A percentile compares a stretch with the other conserved stretches of the same genome.
Evolutionary conservation across 2,888 invertebrate species (phyloP).

Genomic region (Crocallis elinguaria): DNA sequence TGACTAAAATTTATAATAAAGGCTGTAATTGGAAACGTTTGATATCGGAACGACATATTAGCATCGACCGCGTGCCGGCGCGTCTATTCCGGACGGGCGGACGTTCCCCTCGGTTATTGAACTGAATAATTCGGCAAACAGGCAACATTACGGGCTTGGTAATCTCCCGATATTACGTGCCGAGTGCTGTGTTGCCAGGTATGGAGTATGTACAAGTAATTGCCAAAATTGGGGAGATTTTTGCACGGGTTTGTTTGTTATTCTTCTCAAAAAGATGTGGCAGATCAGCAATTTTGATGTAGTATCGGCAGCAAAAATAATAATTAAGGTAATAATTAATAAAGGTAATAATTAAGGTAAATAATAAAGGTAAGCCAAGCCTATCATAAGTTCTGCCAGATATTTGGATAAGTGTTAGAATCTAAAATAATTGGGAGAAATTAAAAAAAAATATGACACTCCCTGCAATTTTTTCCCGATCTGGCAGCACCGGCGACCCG

Average conservation of each 20-base stretch:
- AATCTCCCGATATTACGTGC: conserved; percentile 66
- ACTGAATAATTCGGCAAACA: conserved; percentile 84
- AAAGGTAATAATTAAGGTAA: too few relatives aligned
- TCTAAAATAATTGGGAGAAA: too few relatives aligned
- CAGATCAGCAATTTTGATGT: too few relatives aligned
- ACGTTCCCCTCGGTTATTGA: conserved; percentile 81
- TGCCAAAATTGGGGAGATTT: neutral
- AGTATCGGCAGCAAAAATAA: too few relatives aligned
- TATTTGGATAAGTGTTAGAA: too few relatives aligned
- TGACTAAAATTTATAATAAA: neutral
- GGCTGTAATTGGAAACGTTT: neutral
- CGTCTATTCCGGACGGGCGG: conserved; percentile 82
- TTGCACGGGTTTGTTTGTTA: neutral
- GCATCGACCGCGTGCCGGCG: conserved; percentile 36
- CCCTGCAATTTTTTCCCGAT: too few relatives aligned
- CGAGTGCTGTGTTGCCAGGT: conserved; percentile 11
- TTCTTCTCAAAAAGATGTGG: too few relatives aligned
- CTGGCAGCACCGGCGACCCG: conserved; percentile 13
- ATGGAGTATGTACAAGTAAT: neutral
- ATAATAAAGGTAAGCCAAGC: too few relatives aligned
- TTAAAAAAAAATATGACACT: too few relatives aligned
- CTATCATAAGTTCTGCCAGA: too few relatives aligned
- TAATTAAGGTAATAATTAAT: too few relatives aligned
- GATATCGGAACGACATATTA: conserved; percentile 1
- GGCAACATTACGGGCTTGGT: conserved; percentile 75